Conservation (phyloP, 2,888 invertebrate species). For the Linnaemya vulpina region DNA sequence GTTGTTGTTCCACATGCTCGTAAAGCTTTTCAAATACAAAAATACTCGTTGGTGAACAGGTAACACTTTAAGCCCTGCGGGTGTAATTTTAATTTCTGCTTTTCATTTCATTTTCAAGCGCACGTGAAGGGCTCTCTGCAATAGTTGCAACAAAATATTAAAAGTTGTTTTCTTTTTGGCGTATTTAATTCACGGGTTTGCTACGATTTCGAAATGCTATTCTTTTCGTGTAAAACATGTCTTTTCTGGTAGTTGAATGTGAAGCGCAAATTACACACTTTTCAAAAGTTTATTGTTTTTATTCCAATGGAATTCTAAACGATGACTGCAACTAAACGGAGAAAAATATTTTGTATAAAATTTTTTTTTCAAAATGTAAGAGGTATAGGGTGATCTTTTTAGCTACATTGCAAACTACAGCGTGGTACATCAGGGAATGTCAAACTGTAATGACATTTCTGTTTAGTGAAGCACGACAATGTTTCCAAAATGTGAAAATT, state of each 20-base stretch:
- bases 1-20: constrained; percentile 25
- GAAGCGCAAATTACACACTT: constrained; percentile 63
- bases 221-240: constrained; percentile 36
- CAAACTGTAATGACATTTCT: too few relatives aligned
- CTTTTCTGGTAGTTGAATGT: constrained; percentile 55
- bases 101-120: constrained; percentile 32
- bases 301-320: too few relatives aligned
- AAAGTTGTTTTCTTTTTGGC: too few relatives aligned
- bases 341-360: too few relatives aligned
- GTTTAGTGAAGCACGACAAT: too few relatives aligned
- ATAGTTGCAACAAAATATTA: constrained; percentile 1
- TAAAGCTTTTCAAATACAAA: constrained; percentile 12
- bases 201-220: constrained; percentile 11
- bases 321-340: too few relatives aligned
- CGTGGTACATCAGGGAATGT: too few relatives aligned
- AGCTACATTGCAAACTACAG: too few relatives aligned
- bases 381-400: too few relatives aligned
- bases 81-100: constrained; percentile 80
- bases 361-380: too few relatives aligned
- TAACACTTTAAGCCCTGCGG: constrained; percentile 75
- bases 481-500: too few relatives aligned
- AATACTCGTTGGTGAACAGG: constrained; percentile 37
- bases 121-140: background rate
- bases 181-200: constrained; percentile 28
- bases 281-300: constrained; percentile 27